Conservation (phyloP, 2,888 invertebrate genomes). For the Sphaerophoria rueppellii region DNA sequence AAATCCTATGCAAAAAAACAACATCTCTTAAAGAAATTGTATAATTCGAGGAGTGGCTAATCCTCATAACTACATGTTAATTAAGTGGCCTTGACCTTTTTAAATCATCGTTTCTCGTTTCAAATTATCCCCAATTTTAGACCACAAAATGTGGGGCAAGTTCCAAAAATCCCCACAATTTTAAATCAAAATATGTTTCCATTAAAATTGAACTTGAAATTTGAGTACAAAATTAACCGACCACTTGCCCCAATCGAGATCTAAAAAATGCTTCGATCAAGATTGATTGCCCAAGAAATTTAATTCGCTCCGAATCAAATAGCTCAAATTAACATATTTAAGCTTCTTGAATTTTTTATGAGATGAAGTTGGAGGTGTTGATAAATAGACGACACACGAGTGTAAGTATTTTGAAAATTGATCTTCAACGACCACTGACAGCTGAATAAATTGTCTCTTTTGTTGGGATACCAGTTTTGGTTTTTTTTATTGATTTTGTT, state of each 20-base stretch:
- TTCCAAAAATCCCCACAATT: neutral
- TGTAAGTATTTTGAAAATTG: slow-evolving; percentile 22
- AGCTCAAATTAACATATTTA: slow-evolving; percentile 64
- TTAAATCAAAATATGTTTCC: neutral
- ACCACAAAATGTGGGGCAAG: neutral
- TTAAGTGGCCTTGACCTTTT: neutral
- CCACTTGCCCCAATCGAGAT: neutral
- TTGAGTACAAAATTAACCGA: neutral
- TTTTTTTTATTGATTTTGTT: neutral
- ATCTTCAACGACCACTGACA: slow-evolving; percentile 7
- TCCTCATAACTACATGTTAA: neutral
- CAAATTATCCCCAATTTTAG: neutral
- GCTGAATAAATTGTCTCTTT: slow-evolving; percentile 46
- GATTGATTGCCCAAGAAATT: slow-evolving; percentile 65
- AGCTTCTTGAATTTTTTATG: slow-evolving; percentile 65
- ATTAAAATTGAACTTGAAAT: neutral
- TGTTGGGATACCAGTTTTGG: slow-evolving; percentile 22
- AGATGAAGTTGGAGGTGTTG: slow-evolving; percentile 39
- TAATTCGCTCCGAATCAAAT: slow-evolving; percentile 36
- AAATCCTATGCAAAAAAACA: too few relatives aligned
- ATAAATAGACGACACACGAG: neutral
- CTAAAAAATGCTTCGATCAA: slow-evolving; percentile 24
- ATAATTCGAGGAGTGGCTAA: neutral
- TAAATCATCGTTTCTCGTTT: neutral
- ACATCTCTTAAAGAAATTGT: neutral